A percentile compares a stretch with the other conserved stretches of the same genome.
phyloP scores from a whole-genome alignment of 2,113 vertebrate genomes.

The Scatophagus argus region DNA sequence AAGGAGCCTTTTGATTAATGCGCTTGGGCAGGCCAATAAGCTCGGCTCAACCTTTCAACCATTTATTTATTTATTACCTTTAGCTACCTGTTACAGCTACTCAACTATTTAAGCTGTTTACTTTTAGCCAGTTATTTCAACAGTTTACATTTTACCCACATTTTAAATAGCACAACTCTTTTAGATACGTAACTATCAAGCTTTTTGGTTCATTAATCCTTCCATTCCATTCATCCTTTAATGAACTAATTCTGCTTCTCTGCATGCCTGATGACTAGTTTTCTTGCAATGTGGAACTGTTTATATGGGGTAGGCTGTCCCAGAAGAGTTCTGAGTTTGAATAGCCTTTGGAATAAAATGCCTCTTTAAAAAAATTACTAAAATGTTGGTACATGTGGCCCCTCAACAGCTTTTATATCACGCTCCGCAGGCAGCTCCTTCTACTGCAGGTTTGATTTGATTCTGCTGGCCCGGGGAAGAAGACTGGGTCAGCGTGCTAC shows the following conservation, averaged over 20 bases:
- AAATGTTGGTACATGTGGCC: neutral
- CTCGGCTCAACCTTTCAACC: too few relatives aligned
- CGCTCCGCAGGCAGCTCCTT: constrained; percentile 9
- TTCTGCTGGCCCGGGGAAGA: neutral
- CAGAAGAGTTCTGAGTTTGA: too few relatives aligned
- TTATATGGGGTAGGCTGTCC: neutral
- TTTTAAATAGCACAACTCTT: too few relatives aligned
- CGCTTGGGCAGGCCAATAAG: neutral
- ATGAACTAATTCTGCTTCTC: neutral
- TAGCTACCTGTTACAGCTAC: too few relatives aligned
- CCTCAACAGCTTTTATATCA: neutral
- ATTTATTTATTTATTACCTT: too few relatives aligned
- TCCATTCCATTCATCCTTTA: too few relatives aligned
- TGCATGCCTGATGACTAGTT: neutral
- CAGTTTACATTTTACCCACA: too few relatives aligned
- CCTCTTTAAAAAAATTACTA: too few relatives aligned
- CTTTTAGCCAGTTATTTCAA: neutral
- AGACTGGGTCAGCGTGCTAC: neutral
- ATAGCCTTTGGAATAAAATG: neutral
- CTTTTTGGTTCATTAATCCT: too few relatives aligned
- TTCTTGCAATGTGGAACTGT: neutral
- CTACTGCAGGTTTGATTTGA: neutral
- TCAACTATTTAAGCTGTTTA: too few relatives aligned
- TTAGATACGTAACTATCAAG: too few relatives aligned
- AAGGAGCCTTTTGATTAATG: neutral